Evolutionary conservation across 2,888 invertebrate species (phyloP).

Genomic region (Eurytoma californica): DNA sequence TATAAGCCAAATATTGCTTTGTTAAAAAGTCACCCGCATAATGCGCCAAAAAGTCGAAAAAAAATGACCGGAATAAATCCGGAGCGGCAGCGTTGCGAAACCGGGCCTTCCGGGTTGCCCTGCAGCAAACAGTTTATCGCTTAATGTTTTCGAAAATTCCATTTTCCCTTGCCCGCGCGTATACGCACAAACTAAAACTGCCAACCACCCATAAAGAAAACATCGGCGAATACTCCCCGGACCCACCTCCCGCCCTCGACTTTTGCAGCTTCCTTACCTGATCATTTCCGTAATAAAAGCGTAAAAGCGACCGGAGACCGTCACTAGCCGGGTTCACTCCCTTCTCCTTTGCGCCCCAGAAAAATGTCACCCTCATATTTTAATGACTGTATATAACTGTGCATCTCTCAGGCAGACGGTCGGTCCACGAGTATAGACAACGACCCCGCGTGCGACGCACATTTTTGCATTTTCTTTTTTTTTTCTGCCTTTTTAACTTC

Average conservation of each 20-base stretch:
- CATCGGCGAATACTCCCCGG: neutral
- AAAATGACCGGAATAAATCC: too few relatives aligned
- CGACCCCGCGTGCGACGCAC: neutral
- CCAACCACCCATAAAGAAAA: conserved; percentile 13
- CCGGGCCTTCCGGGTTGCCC: too few relatives aligned
- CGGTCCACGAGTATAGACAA: neutral
- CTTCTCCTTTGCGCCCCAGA: neutral
- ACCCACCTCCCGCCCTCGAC: neutral
- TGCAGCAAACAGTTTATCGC: too few relatives aligned
- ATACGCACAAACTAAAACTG: neutral
- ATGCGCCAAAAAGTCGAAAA: too few relatives aligned
- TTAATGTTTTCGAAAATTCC: too few relatives aligned
- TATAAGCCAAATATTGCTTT: too few relatives aligned
- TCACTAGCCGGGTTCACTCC: neutral
- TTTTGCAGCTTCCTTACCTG: conserved; percentile 59
- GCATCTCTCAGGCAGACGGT: too few relatives aligned
- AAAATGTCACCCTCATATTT: too few relatives aligned
- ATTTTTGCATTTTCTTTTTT: neutral
- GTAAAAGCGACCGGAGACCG: conserved; percentile 15
- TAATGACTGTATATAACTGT: too few relatives aligned
- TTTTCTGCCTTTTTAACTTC: conserved; percentile 17
- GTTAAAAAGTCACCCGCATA: too few relatives aligned
- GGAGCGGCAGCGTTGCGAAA: too few relatives aligned
- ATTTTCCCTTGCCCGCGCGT: neutral
- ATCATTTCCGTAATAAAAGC: conserved; percentile 64